A percentile compares a stretch with the other conserved stretches of the same genome.
These are phyloP conservation scores for Erythrocebus patas DNA, from an alignment of 2,113 vertebrate genomes.

Conservation along the genomic window DNA sequence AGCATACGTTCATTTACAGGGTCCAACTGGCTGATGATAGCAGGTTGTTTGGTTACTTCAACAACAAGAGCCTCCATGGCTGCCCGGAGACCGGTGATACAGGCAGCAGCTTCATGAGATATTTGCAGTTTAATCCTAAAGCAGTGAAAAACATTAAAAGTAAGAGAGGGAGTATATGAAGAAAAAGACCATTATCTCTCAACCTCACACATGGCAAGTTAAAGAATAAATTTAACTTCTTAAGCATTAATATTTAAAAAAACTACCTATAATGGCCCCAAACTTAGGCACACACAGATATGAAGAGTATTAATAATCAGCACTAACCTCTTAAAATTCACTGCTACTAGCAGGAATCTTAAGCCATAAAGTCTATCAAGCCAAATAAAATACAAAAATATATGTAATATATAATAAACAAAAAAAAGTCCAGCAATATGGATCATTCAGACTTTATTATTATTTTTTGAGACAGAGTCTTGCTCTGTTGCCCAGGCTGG, in stretches of 20 bases:
- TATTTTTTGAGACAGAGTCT: too few relatives aligned
- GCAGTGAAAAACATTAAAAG: neutral
- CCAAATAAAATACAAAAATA: neutral
- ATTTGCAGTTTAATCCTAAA: conserved; percentile 91
- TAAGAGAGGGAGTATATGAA: neutral
- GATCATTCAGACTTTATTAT: too few relatives aligned
- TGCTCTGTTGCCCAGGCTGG: too few relatives aligned
- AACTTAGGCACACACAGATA: neutral
- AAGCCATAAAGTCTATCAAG: neutral
- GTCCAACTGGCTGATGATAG: conserved; percentile 88
- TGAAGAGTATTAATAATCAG: neutral
- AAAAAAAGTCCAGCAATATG: neutral
- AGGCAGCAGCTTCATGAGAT: conserved; percentile 86
- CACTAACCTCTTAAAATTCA: neutral
- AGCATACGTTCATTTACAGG: conserved; percentile 87
- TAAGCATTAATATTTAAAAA: neutral
- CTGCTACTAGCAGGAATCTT: neutral
- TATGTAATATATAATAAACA: neutral
- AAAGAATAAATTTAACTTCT: neutral
- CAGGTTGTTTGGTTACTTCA: conserved; percentile 91
- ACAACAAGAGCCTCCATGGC: conserved; percentile 93
- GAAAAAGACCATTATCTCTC: neutral
- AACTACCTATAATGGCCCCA: neutral
- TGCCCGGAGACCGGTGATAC: conserved; percentile 87
- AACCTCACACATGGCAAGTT: neutral